These are phyloP conservation scores for Anorthoa munda DNA, from an alignment of 2,888 invertebrate species.

Conservation along the genomic window DNA sequence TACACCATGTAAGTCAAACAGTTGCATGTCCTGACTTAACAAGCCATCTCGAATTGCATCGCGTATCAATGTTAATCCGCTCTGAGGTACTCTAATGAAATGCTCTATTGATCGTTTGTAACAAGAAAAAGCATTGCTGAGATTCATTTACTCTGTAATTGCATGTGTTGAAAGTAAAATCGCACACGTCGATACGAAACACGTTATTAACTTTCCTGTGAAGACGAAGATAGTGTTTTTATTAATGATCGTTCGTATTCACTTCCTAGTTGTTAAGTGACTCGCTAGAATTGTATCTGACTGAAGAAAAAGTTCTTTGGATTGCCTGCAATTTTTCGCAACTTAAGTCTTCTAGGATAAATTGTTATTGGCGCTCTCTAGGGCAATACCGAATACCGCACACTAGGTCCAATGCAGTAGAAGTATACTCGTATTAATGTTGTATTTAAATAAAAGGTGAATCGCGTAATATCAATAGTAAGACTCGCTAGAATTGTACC, in stretches of 20 bases:
- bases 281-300: slow-evolving; percentile 27
- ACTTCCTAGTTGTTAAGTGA: slow-evolving; percentile 52
- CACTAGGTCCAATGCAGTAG: slow-evolving; percentile 10
- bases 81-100: slow-evolving; percentile 64
- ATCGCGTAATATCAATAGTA: slow-evolving; percentile 34
- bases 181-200: slow-evolving; percentile 52
- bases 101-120: slow-evolving; percentile 69
- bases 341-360: slow-evolving; percentile 22
- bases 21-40: slow-evolving; percentile 57
- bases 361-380: slow-evolving; percentile 20
- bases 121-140: slow-evolving; percentile 64
- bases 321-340: slow-evolving; percentile 35
- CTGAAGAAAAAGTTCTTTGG: slow-evolving; percentile 30
- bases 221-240: slow-evolving; percentile 43
- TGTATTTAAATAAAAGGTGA: slow-evolving; percentile 45
- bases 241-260: slow-evolving; percentile 41
- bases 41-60: slow-evolving; percentile 63
- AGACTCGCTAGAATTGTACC: too few species aligned
- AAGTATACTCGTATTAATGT: slow-evolving; percentile 27
- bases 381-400: slow-evolving; percentile 16
- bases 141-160: slow-evolving; percentile 67
- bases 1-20: slow-evolving; percentile 40
- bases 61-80: slow-evolving; percentile 68
- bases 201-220: slow-evolving; percentile 60
- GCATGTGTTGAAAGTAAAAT: slow-evolving; percentile 71